These are phyloP conservation scores for Lottia gigantea DNA, from an alignment of 2,888 invertebrate species.

Conservation along the genomic window DNA sequence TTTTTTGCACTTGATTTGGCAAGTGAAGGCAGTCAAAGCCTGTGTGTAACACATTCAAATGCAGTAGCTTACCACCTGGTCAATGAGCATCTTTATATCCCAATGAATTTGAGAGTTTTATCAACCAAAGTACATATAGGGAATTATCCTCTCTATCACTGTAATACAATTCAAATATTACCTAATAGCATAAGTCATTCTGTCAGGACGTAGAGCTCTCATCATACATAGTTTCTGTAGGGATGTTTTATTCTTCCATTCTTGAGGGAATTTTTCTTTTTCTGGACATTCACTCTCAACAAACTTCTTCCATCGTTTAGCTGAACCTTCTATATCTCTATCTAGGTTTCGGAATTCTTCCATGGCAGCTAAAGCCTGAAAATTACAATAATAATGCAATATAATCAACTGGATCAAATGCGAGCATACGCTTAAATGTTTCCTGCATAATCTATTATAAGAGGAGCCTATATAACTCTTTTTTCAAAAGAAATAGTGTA, in stretches of 20 bases:
- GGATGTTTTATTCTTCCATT: constrained; percentile 96
- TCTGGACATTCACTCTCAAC: constrained; percentile 95
- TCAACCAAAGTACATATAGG: background rate
- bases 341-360: constrained; percentile 93
- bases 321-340: constrained; percentile 93
- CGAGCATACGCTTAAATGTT: too few relatives aligned
- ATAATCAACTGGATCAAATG: too few relatives aligned
- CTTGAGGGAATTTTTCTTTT: constrained; percentile 95
- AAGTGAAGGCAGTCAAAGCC: too few relatives aligned
- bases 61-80: too few relatives aligned
- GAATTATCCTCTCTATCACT: background rate
- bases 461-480: too few relatives aligned
- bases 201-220: constrained; percentile 90
- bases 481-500: too few relatives aligned
- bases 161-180: constrained; percentile 70
- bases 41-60: too few relatives aligned
- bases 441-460: too few relatives aligned
- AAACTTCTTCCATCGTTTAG: constrained; percentile 97
- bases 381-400: too few relatives aligned
- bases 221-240: constrained; percentile 95
- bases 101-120: too few relatives aligned
- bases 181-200: constrained; percentile 94
- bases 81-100: too few relatives aligned
- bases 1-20: too few relatives aligned
- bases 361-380: constrained; percentile 81